Evolutionary conservation across 1,140 invertebrate species (phyloP).

Genomic region (Aethina tumida): DNA sequence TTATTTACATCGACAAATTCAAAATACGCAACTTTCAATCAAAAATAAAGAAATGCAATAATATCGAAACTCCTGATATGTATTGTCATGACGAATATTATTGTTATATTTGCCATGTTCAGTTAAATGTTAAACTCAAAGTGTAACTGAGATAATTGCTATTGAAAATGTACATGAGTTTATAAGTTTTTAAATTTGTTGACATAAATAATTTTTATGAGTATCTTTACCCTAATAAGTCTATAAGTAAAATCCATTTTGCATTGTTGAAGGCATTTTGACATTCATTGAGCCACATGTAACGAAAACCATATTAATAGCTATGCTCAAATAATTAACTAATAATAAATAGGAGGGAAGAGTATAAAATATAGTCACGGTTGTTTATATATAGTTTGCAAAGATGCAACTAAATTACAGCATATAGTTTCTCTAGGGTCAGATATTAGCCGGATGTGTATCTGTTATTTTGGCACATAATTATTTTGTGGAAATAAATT

Average conservation of each 20-base stretch:
- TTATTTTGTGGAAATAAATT: conserved; percentile 3
- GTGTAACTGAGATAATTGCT: too few relatives aligned
- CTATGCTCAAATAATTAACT: conserved; percentile 7
- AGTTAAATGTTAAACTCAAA: too few relatives aligned
- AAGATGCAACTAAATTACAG: not conserved
- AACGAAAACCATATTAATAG: conserved; percentile 12
- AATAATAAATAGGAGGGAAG: not conserved
- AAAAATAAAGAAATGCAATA: too few relatives aligned
- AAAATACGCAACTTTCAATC: too few relatives aligned
- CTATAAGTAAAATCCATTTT: conserved; percentile 22
- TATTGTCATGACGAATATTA: too few relatives aligned
- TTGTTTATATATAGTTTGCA: not conserved
- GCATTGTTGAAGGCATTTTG: conserved; percentile 29
- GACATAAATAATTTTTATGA: too few relatives aligned
- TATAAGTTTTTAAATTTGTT: too few relatives aligned
- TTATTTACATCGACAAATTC: too few relatives aligned
- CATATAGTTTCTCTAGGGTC: conserved; percentile 7
- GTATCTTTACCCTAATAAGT: too few relatives aligned
- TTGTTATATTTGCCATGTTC: too few relatives aligned
- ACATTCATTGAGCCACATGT: conserved; percentile 23
- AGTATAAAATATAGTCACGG: not conserved
- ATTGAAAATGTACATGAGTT: too few relatives aligned
- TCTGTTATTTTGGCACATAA: conserved; percentile 10
- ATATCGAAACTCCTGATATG: too few relatives aligned
- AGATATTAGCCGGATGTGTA: conserved; percentile 15